Base-by-base conservation (phyloP, 1,140 invertebrate genomes). In the Drosophila leontia region DNA sequence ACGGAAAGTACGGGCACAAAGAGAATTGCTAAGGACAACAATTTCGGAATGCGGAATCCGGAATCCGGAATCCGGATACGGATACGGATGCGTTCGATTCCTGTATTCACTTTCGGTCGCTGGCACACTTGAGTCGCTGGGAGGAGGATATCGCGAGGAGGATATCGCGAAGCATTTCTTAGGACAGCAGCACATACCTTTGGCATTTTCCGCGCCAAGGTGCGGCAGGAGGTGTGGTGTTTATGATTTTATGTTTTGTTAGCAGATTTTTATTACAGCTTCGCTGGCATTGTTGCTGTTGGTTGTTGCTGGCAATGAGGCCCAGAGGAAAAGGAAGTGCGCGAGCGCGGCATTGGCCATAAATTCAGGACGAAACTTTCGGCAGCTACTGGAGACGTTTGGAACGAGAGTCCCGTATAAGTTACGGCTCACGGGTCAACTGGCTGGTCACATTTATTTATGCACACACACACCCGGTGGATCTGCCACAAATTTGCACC, bases 61-160 rank as follows among this genome's bases (percentile, higher is more conserved):
- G 51, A 47, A 39, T 12, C 39, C 65, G 60, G 61, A 69, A 42
- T 64, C 37, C 58, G 76, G 61, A 68, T 81, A 47, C 78, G 80
- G 76, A 45, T 71, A 34, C 50, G 79, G 65, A 65, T 79, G 69
- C 29, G 74, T 56, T 56, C 51, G 51, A 37, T 55, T 55, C 34
- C 15, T 59, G 82, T 78, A 84, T 82, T 87, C 80, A 88, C 79
- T 78, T 78, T 75, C 74, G 78, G 61, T 76, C 19, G 19, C 19
- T 19, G 78, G 85, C 85, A 88, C 85, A 88, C 78, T 81, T 79
- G 84, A 90, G 85, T 84, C 85, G 75, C 74, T 32, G 59, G n/a
- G n/a, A n/a, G n/a, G 41, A 23, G 78, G 32, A 34, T 17, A 23
- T n/a, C 1, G 53, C 42, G 34, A 13, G n/a, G 41, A 23, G 78